These are phyloP conservation scores for Eupithecia insigniata DNA, from an alignment of 2,888 invertebrate species.

Conservation along the genomic window DNA sequence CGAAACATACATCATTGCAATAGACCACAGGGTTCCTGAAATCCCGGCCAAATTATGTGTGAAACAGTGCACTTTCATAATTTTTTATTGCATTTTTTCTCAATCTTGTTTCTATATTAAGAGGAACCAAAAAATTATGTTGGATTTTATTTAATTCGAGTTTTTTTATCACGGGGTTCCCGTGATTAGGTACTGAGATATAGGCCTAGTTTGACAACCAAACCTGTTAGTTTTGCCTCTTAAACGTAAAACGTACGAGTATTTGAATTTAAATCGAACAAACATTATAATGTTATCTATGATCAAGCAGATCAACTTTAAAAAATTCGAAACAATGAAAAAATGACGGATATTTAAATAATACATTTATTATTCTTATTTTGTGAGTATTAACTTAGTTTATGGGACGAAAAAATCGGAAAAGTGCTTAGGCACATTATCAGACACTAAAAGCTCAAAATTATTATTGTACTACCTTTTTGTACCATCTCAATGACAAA, in stretches of 20 bases:
- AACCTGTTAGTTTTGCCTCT: too few species aligned
- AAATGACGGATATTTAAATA: neutral
- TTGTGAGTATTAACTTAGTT: neutral
- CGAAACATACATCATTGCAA: too few species aligned
- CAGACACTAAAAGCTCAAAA: neutral
- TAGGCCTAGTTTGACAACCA: too few species aligned
- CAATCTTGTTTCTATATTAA: too few species aligned
- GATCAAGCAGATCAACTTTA: neutral
- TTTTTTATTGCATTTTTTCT: too few species aligned
- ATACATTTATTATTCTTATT: neutral
- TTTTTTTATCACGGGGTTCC: too few species aligned
- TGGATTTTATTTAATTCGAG: too few species aligned
- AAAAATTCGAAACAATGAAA: neutral
- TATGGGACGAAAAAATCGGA: neutral
- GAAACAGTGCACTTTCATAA: too few species aligned
- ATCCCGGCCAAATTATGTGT: too few species aligned
- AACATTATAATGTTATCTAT: neutral
- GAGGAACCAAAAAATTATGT: too few species aligned
- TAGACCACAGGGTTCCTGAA: too few species aligned
- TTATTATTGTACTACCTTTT: neutral
- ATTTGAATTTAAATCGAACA: neutral
- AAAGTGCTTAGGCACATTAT: neutral
- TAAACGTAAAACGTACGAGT: neutral
- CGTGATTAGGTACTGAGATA: too few species aligned
- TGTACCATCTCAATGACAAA: slow-evolving; percentile 2